phyloP scores from a whole-genome alignment of 2,797 vertebrate species.

The Brachyrhaphis roseni region DNA sequence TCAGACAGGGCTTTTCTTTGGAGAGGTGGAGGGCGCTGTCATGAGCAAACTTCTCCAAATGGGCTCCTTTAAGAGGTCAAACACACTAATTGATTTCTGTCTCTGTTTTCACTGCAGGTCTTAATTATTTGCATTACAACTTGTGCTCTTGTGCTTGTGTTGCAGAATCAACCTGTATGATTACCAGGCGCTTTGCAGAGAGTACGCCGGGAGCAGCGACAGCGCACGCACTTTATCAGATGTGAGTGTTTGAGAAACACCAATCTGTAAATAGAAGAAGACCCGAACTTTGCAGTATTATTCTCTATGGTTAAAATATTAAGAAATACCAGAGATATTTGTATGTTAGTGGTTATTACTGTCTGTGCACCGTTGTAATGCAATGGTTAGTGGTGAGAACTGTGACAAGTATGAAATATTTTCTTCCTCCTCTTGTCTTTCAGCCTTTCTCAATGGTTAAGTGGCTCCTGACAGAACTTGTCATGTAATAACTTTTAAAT shows the following conservation, averaged over 20 bases:
- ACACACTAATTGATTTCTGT: background rate
- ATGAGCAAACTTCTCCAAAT: conserved; percentile 97
- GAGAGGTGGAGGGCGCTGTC: conserved; percentile 94
- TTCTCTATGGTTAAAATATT: background rate
- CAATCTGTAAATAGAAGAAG: background rate
- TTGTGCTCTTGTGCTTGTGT: conserved; percentile 17
- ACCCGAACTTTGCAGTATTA: background rate
- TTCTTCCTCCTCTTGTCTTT: conserved; percentile 42
- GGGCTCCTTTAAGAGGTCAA: conserved; percentile 98
- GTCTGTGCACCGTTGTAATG: background rate
- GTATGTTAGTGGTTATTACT: background rate
- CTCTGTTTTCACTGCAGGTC: background rate
- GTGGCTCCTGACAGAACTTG: conserved; percentile 95
- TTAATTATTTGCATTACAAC: background rate
- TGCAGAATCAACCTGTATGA: conserved; percentile 94
- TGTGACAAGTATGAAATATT: conserved; percentile 2
- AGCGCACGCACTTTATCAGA: conserved; percentile 88
- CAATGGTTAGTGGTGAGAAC: background rate
- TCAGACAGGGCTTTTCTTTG: conserved; percentile 97
- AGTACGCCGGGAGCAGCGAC: conserved; percentile 93
- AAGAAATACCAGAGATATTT: background rate
- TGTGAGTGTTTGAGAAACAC: conserved; percentile 80
- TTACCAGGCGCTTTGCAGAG: conserved; percentile 95
- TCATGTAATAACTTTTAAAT: conserved; percentile 88
- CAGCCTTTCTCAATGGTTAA: conserved; percentile 94